Base-by-base conservation (phyloP, 2,797 vertebrate genomes). In the Triplophysa yarkandensis region DNA sequence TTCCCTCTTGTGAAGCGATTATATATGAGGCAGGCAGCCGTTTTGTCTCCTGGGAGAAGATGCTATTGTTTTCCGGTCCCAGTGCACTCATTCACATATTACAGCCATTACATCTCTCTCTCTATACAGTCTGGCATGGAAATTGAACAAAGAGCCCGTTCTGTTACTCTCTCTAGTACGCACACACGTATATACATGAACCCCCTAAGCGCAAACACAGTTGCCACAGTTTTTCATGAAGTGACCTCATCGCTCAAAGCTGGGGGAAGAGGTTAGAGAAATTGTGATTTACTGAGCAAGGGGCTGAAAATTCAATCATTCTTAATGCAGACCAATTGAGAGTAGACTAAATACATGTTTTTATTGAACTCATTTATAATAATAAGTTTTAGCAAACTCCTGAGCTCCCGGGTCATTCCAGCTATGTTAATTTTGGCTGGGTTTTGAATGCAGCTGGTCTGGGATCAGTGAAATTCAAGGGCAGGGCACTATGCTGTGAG, bases 21-120 rank as follows among this genome's bases (percentile, higher is more conserved):
- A 80, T 63, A 67, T 62, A 75, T 80, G 72, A 80, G 57, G 30
- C 39, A 60, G 32, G 67, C 71, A 34, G 46, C 48, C 57, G 63
- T 71, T 48, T 16, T 10, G 13, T 75, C 80, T 68, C 81, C 62
- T 21, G 67, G 77, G 81, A 77, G 23, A 28, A 23, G 48, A 46
- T 48, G 28, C 17, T 17, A 75, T 68, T 75, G 73, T 75, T 75
- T 75, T 60, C 17, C 41, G 63, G 74, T 68, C 67, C 74, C 67
- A n/a, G 43, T 62, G 66, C 66, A 67, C 55, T 71, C 63, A 54
- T 72, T 68, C 71, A 76, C 28, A 44, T 74, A 80, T 82, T 80
- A 80, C 43, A 68, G 71, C 78, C 70, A 82, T 80, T 77, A 80
- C 39, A 21, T 39, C 36, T 43, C 63, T 73, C 68, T 81, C 68